These are phyloP conservation scores for Podarcis cretensis DNA, from an alignment of 2,113 vertebrate species.

Conservation along the genomic window DNA sequence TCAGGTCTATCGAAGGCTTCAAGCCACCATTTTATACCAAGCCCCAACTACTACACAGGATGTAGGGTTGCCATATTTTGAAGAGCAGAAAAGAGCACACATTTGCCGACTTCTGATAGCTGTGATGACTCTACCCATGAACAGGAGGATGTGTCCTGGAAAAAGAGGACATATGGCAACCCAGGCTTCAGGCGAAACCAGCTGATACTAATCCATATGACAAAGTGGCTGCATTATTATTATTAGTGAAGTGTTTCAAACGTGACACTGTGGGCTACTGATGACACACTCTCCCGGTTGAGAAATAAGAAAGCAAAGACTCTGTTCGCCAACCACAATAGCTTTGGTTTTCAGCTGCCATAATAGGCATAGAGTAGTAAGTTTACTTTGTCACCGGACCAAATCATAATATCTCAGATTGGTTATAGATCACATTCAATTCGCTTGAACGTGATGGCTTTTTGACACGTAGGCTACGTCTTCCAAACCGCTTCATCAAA, in stretches of 20 bases:
- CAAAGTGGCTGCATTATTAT: neutral
- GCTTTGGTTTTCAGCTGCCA: neutral
- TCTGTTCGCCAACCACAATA: neutral
- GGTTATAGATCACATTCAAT: neutral
- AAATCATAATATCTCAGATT: neutral
- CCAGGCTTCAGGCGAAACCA: neutral
- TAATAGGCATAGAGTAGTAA: neutral
- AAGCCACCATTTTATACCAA: neutral
- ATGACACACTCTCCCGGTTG: neutral
- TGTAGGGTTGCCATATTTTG: too few relatives aligned
- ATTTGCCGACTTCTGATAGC: too few relatives aligned
- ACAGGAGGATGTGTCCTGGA: too few relatives aligned
- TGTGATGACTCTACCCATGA: too few relatives aligned
- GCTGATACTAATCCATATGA: neutral
- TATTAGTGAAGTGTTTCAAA: neutral
- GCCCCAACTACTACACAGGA: neutral
- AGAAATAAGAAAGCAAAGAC: neutral
- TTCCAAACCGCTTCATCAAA: neutral
- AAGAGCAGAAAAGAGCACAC: too few relatives aligned
- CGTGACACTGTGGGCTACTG: neutral
- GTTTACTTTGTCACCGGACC: neutral
- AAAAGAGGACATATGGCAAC: too few relatives aligned
- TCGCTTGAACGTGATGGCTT: neutral
- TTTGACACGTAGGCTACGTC: neutral
- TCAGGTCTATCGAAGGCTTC: too few relatives aligned